These are phyloP conservation scores for Apamea anceps DNA, from an alignment of 2,888 invertebrate genomes.

Conservation along the genomic window DNA sequence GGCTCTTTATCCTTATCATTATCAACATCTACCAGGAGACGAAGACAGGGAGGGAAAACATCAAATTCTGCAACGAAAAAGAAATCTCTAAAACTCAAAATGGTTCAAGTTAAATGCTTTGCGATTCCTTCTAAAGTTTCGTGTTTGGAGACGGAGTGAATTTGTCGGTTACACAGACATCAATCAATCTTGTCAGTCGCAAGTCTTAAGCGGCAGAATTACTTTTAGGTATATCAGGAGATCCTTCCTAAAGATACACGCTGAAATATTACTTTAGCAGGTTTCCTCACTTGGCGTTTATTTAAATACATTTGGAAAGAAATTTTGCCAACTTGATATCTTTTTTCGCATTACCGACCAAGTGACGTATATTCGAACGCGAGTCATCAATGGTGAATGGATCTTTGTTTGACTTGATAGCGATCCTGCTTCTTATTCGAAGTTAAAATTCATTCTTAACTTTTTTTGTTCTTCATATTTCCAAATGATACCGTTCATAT, in stretches of 20 bases:
- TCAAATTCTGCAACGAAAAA: slow-evolving; percentile 11
- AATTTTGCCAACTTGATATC: slow-evolving; percentile 72
- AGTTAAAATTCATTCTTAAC: slow-evolving; percentile 42
- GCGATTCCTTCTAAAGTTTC: slow-evolving; percentile 70
- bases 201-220: slow-evolving; percentile 84
- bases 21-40: slow-evolving; percentile 2
- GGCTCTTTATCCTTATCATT: background rate
- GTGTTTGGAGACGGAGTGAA: slow-evolving; percentile 77
- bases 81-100: slow-evolving; percentile 45
- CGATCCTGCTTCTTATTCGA: slow-evolving; percentile 46
- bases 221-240: slow-evolving; percentile 84
- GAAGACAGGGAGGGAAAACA: background rate
- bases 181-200: slow-evolving; percentile 85
- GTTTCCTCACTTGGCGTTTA: slow-evolving; percentile 47
- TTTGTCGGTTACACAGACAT: slow-evolving; percentile 84
- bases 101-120: slow-evolving; percentile 61
- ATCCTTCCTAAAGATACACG: slow-evolving; percentile 80
- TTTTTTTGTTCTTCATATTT: slow-evolving; percentile 29
- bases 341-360: slow-evolving; percentile 62
- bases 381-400: slow-evolving; percentile 50
- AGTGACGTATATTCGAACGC: slow-evolving; percentile 47
- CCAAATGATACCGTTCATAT: slow-evolving; percentile 48
- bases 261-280: slow-evolving; percentile 82
- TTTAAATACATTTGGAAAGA: slow-evolving; percentile 65
- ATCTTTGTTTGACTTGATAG: slow-evolving; percentile 52